Percentiles rank a stretch among this genome's conserved stretches.
Evolutionary conservation across 2,888 invertebrate genomes (phyloP).

Genomic region (Schizotus pectinicornis): DNA sequence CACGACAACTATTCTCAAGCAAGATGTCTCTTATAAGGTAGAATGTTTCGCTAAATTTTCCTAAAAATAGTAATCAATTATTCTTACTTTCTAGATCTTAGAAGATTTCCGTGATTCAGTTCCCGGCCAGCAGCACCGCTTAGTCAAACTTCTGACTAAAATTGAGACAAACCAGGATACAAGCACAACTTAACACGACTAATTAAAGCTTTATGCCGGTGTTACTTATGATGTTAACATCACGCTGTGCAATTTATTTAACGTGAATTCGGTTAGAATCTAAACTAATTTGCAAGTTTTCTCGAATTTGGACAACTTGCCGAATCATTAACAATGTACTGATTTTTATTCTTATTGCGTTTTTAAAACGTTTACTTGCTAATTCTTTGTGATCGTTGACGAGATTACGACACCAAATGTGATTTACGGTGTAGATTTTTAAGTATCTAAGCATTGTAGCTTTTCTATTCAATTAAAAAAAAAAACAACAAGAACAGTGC

Average conservation of each 20-base stretch:
- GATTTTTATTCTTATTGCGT: no score
- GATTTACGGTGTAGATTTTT: no score
- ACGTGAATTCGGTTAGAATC: no score
- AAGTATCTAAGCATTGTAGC: no score
- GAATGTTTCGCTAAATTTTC: constrained; percentile 41
- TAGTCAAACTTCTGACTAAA: constrained; percentile 59
- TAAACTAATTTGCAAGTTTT: background rate
- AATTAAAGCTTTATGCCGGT: no score
- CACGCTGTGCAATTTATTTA: background rate
- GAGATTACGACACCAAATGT: no score
- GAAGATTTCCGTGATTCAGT: constrained; percentile 65
- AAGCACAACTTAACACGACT: background rate
- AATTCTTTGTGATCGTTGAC: no score
- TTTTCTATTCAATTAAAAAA: no score
- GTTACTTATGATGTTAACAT: background rate
- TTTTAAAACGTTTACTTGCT: no score
- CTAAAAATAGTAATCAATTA: constrained; percentile 11
- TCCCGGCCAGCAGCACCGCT: constrained; percentile 60
- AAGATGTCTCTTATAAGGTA: constrained; percentile 70
- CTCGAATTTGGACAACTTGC: background rate
- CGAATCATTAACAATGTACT: background rate
- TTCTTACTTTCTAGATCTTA: constrained; percentile 60
- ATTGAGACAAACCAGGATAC: constrained; percentile 6
- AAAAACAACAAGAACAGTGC: no score
- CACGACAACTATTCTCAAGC: constrained; percentile 77